Conservation (phyloP, 2,113 vertebrate species). For the Cisticola juncidis region DNA sequence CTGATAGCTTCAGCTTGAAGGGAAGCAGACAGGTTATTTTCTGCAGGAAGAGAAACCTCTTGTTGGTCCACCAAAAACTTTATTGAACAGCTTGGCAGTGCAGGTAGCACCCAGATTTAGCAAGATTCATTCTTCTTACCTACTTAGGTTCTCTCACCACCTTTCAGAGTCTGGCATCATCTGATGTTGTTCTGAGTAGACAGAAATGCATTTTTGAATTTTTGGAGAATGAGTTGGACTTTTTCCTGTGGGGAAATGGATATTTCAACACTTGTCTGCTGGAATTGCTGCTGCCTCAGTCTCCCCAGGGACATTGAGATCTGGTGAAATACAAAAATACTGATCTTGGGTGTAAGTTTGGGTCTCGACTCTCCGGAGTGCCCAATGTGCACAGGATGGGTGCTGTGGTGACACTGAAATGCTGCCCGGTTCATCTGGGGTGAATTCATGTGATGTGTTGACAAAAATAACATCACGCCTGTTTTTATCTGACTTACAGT, state of each 20-base stretch:
- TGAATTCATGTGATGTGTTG: not conserved
- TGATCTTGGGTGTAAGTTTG: not conserved
- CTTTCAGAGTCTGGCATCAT: not conserved
- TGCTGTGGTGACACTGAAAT: not conserved
- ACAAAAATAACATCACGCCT: not conserved
- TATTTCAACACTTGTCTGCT: rapidly evolving
- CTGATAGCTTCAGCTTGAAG: not conserved
- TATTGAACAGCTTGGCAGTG: not conserved
- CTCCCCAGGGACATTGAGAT: rapidly evolving
- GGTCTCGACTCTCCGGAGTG: not conserved
- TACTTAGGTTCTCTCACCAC: rapidly evolving
- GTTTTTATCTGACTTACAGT: not conserved
- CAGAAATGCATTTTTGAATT: rapidly evolving
- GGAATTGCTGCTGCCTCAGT: not conserved
- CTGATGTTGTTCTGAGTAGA: not conserved
- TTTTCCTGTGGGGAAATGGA: not conserved
- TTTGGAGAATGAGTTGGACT: not conserved
- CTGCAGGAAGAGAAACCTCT: not conserved
- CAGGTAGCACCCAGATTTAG: not conserved
- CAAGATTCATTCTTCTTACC: not conserved
- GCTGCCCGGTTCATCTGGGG: not conserved
- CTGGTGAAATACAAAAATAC: not conserved
- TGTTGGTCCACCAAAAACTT: not conserved
- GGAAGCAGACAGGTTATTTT: not conserved
- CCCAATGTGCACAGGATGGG: rapidly evolving